Conservation (phyloP, 2,888 invertebrate species). For the Hyles lineata region DNA sequence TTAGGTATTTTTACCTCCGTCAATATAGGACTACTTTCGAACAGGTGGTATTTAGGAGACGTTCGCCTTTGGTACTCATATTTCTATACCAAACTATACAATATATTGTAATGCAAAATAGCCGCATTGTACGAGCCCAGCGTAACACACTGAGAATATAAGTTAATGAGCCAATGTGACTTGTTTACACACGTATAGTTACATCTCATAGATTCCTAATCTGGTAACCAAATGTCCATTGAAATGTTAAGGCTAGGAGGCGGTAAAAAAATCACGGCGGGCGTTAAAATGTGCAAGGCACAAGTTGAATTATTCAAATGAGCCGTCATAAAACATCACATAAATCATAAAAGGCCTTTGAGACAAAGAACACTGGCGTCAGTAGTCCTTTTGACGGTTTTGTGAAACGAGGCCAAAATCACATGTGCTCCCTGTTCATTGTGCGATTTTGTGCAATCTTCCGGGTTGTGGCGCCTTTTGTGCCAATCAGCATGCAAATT, state of each 20-base stretch:
- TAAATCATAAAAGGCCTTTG: slow-evolving; percentile 80
- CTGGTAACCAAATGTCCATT: slow-evolving; percentile 84
- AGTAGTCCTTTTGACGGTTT: slow-evolving; percentile 69
- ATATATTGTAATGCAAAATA: slow-evolving; percentile 60
- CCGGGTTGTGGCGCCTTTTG: slow-evolving; percentile 72
- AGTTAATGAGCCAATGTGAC: slow-evolving; percentile 64
- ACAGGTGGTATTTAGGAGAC: background rate
- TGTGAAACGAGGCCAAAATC: slow-evolving; percentile 81
- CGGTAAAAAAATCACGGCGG: slow-evolving; percentile 73
- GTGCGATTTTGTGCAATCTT: slow-evolving; percentile 78
- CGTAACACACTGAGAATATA: slow-evolving; percentile 56
- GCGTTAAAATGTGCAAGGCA: slow-evolving; percentile 80
- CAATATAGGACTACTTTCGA: background rate
- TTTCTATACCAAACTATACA: slow-evolving; percentile 38
- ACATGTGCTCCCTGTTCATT: slow-evolving; percentile 77
- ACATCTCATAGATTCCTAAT: slow-evolving; percentile 75
- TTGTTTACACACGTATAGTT: slow-evolving; percentile 72
- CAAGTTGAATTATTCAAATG: slow-evolving; percentile 80
- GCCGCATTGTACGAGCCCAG: slow-evolving; percentile 43
- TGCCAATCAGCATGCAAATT: slow-evolving; percentile 72
- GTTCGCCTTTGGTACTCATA: background rate
- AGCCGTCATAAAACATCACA: slow-evolving; percentile 80
- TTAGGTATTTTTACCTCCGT: background rate
- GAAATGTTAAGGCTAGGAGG: slow-evolving; percentile 72
- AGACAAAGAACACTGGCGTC: slow-evolving; percentile 70